Evolutionary conservation across 2,888 invertebrate species (phyloP).

Genomic region (Gastrophysa polygoni): DNA sequence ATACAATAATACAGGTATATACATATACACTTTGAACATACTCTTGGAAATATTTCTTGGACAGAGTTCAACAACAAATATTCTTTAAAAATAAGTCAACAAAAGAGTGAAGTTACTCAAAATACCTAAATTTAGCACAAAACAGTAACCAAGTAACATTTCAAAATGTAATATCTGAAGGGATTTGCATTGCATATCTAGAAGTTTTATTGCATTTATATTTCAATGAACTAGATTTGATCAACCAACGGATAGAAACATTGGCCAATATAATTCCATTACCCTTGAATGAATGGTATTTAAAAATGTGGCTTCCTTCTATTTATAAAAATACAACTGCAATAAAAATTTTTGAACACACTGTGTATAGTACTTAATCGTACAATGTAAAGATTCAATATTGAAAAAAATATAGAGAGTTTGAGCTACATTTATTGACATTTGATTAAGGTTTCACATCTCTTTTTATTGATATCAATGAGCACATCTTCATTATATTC

Average conservation of each 20-base stretch:
- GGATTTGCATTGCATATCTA: conserved; percentile 35
- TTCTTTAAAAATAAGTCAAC: conserved; percentile 55
- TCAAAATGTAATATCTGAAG: conserved; percentile 44
- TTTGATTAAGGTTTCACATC: conserved; percentile 53
- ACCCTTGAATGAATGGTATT: conserved; percentile 9
- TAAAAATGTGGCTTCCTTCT: conserved; percentile 5
- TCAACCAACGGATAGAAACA: conserved; percentile 35
- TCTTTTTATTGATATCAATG: conserved; percentile 52
- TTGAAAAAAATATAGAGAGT: conserved; percentile 55
- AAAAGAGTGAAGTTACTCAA: conserved; percentile 48
- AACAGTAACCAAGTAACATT: conserved; percentile 42
- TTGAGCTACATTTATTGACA: conserved; percentile 59
- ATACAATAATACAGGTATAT: conserved; percentile 62
- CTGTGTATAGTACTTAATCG: conserved; percentile 48
- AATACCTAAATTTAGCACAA: conserved; percentile 46
- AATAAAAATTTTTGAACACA: conserved; percentile 50
- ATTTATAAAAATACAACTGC: conserved; percentile 43
- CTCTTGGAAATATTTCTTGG: conserved; percentile 57
- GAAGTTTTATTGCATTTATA: conserved; percentile 44
- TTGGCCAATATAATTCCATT: conserved; percentile 42
- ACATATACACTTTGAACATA: conserved; percentile 61
- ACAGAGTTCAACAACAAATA: conserved; percentile 61
- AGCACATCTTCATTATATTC: conserved; percentile 38
- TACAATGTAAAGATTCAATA: conserved; percentile 51
- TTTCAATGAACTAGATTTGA: conserved; percentile 31